Evolutionary conservation across 1,140 invertebrate species (phyloP).

Genomic region (Ooceraea biroi): DNA sequence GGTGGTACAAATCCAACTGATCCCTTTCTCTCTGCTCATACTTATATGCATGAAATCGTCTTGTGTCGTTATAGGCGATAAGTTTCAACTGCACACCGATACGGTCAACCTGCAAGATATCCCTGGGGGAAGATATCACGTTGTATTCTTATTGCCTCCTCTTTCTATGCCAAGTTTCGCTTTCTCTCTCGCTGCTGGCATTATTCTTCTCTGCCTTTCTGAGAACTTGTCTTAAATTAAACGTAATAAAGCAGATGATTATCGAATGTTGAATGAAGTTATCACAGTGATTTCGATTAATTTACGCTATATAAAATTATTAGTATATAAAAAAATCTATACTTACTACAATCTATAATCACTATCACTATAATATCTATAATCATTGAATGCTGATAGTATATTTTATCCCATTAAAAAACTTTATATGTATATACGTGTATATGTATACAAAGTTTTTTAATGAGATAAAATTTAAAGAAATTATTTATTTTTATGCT

Average conservation of each 20-base stretch:
- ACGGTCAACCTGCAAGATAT: slow-evolving; percentile 16
- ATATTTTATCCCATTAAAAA: slow-evolving; percentile 11
- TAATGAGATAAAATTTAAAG: background rate
- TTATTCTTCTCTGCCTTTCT: slow-evolving; percentile 55
- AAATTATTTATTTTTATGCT: background rate
- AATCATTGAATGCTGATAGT: too few species aligned
- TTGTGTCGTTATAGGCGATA: slow-evolving; percentile 26
- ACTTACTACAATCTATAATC: too few species aligned
- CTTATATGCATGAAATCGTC: slow-evolving; percentile 33
- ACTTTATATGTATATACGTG: too few species aligned
- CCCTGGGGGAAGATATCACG: background rate
- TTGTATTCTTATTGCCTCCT: slow-evolving; percentile 44
- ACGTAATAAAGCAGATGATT: slow-evolving; percentile 17
- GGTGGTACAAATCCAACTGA: slow-evolving; percentile 13
- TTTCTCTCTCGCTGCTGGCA: slow-evolving; percentile 15
- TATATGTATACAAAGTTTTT: too few species aligned
- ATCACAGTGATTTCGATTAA: background rate
- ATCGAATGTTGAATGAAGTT: background rate
- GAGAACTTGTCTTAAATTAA: slow-evolving; percentile 68
- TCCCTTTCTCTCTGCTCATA: background rate
- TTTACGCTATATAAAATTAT: background rate
- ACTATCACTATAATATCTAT: too few species aligned
- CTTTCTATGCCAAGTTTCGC: slow-evolving; percentile 52
- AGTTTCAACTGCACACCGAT: slow-evolving; percentile 9
- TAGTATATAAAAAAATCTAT: too few species aligned